phyloP scores from a whole-genome alignment of 2,888 invertebrate genomes.

The Stomorhina lunata region DNA sequence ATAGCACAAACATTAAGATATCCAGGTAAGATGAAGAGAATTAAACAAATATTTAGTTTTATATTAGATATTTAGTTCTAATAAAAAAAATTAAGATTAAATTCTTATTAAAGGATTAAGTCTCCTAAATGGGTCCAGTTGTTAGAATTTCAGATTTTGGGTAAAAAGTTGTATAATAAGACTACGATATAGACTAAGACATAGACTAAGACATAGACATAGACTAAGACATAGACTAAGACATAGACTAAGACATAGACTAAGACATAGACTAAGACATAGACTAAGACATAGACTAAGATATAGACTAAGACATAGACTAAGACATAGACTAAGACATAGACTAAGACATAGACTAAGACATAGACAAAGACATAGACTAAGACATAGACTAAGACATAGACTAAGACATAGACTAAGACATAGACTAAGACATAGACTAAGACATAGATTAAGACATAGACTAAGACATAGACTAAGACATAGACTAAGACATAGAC shows the following conservation, averaged over 20 bases:
- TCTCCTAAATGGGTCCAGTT: too few relatives aligned
- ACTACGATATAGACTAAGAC: background rate
- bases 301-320: background rate
- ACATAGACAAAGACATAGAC: background rate
- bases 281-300: background rate
- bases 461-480: background rate
- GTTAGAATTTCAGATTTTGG: too few relatives aligned
- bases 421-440: background rate
- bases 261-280: background rate
- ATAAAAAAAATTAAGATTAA: background rate
- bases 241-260: background rate
- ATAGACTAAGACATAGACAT: background rate
- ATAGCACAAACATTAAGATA: slow-evolving; percentile 80
- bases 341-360: background rate
- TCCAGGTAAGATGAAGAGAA: slow-evolving; percentile 81
- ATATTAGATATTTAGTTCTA: too few relatives aligned
- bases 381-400: background rate
- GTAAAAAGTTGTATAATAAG: background rate
- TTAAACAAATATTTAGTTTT: too few relatives aligned
- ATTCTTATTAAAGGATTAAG: background rate
- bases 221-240: background rate
- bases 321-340: background rate
- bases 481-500: background rate
- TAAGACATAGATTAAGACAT: background rate
- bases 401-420: background rate